Base-by-base conservation (phyloP, 2,797 vertebrate species). In the Cottoperca gobio region DNA sequence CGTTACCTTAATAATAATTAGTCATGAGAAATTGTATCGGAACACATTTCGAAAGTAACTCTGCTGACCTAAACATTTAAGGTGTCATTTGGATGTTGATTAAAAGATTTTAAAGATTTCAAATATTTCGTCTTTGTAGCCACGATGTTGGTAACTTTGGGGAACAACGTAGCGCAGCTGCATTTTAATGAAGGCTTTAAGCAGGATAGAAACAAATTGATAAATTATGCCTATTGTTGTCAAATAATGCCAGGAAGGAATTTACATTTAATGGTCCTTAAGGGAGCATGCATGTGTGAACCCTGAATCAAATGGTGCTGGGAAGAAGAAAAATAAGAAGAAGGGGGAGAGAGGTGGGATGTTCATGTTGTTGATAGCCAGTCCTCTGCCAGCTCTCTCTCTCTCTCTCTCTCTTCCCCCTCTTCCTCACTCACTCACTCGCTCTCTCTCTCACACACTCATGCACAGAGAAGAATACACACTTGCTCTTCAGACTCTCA, bases 261-360 rank as follows among this genome's bases (percentile, higher is more conserved):
- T 81, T 79, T 50, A 54, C 61, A 70, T 73, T 67, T 77, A 63
- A 86, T 67, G 76, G 81, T 89, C 81, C 81, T 91, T 72, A 59
- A 76, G 77, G 84, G 80, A 86, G 68, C 75, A 31, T 80, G 89
- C 91, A 93, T 92, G 86, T 92, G 88, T 81, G 72, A 82, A 84
- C 63, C 55, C 70, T 87, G 86, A 90, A 89, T 85, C 80, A 88
- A 83, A 81, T 37, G 16, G 71, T 39, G 58, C 60, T 81, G 65
- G 37, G 40, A 78, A 58, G 73, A 57, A 77, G 72, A 35, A 62
- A 69, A 19, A 79, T 13, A 54, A 50, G n/a, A 24, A 50, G 33
- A 28, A 57, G 13, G 42, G 45, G 55, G 9, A 24, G 65, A 54
- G 73, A 72, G 72, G 73, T 84, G 71, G 77, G 84, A 84, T 86